phyloP scores from a whole-genome alignment of 2,113 vertebrate genomes.

The Nannobrachium achirus region DNA sequence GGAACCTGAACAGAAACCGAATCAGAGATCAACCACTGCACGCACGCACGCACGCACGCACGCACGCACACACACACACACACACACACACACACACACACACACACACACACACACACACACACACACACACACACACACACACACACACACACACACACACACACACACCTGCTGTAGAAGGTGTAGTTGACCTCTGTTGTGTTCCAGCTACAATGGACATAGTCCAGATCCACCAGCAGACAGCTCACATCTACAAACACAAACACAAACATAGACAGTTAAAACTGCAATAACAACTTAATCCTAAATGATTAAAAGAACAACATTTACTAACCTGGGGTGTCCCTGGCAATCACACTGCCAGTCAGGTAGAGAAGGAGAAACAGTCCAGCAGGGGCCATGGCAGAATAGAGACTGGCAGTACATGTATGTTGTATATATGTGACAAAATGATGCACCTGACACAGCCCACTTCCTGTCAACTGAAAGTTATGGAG shows the following conservation, averaged over 20 bases:
- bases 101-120: no score
- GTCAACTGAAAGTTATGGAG: no score
- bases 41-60: neutral
- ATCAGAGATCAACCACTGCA: neutral
- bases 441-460: no score
- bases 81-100: neutral
- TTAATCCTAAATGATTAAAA: neutral
- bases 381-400: slow-evolving; percentile 26
- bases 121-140: no score
- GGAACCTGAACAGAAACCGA: slow-evolving; percentile 41
- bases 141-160: no score
- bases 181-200: slow-evolving; percentile 16
- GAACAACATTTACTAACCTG: no score
- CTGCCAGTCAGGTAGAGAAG: slow-evolving; percentile 36
- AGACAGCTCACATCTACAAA: slow-evolving; percentile 20
- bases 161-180: slow-evolving; percentile 18
- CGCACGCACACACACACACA: no score
- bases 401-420: slow-evolving; percentile 9
- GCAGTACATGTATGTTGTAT: no score
- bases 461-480: no score
- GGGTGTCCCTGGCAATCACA: slow-evolving; percentile 34
- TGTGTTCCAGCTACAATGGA: slow-evolving; percentile 21
- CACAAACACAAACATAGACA: neutral
- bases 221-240: slow-evolving; percentile 21
- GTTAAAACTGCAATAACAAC: no score